These are phyloP conservation scores for Vesta saturnalis DNA, from an alignment of 2,888 invertebrate genomes.

Conservation along the genomic window DNA sequence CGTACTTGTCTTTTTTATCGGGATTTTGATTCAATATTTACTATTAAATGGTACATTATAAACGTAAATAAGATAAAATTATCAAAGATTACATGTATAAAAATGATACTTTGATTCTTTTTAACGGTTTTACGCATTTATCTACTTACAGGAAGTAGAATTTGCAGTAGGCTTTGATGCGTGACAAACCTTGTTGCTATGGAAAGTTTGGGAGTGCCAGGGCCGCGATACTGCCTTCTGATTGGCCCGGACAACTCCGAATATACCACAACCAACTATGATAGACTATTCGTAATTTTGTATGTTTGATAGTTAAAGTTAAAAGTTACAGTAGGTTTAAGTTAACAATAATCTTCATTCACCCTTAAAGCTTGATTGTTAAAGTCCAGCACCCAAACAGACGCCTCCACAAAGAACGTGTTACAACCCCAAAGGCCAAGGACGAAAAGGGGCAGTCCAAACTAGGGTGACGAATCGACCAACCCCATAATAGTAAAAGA, in stretches of 20 bases:
- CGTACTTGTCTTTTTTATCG: too few species aligned
- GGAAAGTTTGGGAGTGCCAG: constrained; percentile 52
- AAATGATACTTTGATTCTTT: too few species aligned
- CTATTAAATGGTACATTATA: too few species aligned
- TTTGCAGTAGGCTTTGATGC: constrained; percentile 42
- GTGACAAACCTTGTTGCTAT: constrained; percentile 48
- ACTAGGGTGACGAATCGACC: constrained; percentile 38
- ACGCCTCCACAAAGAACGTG: constrained; percentile 29
- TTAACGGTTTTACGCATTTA: constrained; percentile 46
- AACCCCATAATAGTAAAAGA: constrained; percentile 34
- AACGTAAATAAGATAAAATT: too few species aligned
- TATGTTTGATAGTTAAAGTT: too few species aligned
- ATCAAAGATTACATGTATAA: too few species aligned
- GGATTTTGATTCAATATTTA: too few species aligned
- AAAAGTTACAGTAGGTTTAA: too few species aligned
- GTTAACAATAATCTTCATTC: too few species aligned
- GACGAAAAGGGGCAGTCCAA: constrained; percentile 41
- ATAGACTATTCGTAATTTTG: too few species aligned
- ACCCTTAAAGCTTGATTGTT: background rate
- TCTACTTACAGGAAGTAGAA: constrained; percentile 47
- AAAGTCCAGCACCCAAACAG: constrained; percentile 19
- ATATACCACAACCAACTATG: constrained; percentile 34
- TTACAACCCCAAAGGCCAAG: constrained; percentile 37
- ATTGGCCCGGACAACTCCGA: constrained; percentile 42
- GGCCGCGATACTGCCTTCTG: constrained; percentile 38